A percentile compares a stretch with the other conserved stretches of the same genome.
Conservation (phyloP, 2,888 invertebrate species). For the Zeuzera pyrina region DNA sequence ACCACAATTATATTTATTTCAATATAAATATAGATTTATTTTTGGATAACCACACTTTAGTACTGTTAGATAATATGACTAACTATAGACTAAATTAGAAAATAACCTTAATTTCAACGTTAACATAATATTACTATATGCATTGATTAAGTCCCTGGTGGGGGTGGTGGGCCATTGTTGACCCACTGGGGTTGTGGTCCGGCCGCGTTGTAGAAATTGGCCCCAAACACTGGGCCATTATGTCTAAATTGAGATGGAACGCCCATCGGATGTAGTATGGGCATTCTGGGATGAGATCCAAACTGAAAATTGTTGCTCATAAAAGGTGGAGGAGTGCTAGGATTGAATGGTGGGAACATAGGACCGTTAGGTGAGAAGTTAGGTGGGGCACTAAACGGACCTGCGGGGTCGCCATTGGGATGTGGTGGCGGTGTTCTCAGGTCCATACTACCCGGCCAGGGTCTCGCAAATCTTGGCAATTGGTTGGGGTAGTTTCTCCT, state of each 20-base stretch:
- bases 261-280: conserved; percentile 22
- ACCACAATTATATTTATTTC: conserved; percentile 44
- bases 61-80: conserved; percentile 42
- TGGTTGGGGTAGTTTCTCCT: conserved; percentile 32
- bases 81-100: conserved; percentile 32
- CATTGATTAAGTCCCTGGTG: conserved; percentile 50
- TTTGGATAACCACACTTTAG: conserved; percentile 68
- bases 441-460: conserved; percentile 29
- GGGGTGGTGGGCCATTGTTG: conserved; percentile 46
- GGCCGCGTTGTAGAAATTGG: conserved; percentile 31
- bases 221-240: conserved; percentile 34
- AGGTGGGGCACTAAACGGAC: conserved; percentile 24
- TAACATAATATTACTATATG: conserved; percentile 14
- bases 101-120: conserved; percentile 18
- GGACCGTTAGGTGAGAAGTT: conserved; percentile 25
- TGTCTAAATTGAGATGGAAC: conserved; percentile 28
- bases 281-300: conserved; percentile 32
- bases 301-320: conserved; percentile 35
- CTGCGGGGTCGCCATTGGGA: conserved; percentile 17
- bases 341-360: conserved; percentile 33
- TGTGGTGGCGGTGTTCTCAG: conserved; percentile 33
- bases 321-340: conserved; percentile 24
- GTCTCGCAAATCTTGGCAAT: conserved; percentile 30
- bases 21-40: conserved; percentile 64
- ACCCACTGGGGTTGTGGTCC: conserved; percentile 37